phyloP scores from a whole-genome alignment of 1,140 invertebrate species.

The Epicauta chinensis region DNA sequence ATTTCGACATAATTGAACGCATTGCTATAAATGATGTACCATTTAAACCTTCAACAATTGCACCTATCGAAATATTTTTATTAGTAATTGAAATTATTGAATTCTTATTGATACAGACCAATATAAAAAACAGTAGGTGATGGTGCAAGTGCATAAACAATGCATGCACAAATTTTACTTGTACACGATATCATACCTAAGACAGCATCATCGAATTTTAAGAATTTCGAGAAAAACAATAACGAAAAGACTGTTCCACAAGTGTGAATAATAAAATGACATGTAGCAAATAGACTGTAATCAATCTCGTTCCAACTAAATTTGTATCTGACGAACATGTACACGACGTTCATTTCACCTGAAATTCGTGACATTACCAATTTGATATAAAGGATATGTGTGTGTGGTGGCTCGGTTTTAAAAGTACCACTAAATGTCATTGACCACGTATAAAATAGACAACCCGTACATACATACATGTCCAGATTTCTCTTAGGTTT shows the following conservation, averaged over 20 bases:
- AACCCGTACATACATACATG: no score
- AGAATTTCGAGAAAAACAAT: conserved; percentile 65
- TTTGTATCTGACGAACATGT: conserved; percentile 33
- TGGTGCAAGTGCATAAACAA: conserved; percentile 72
- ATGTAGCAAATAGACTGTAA: conserved; percentile 37
- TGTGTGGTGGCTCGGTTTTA: no score
- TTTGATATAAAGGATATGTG: no score
- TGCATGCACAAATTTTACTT: conserved; percentile 67
- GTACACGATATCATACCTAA: conserved; percentile 69
- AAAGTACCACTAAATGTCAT: no score
- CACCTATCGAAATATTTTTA: no score
- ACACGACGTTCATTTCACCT: conserved; percentile 36
- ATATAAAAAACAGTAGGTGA: conserved; percentile 67
- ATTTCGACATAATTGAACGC: conserved; percentile 69
- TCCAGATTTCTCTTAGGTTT: no score
- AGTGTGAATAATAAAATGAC: conserved; percentile 34
- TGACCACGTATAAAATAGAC: no score
- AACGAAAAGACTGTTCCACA: conserved; percentile 67
- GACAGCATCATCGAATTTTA: conserved; percentile 70
- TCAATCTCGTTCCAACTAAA: conserved; percentile 36
- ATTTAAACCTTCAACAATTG: conserved; percentile 66
- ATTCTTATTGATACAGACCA: conserved; percentile 44
- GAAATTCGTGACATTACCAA: no score
- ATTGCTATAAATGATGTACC: conserved; percentile 73
- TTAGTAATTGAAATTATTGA: conserved; percentile 28